These are phyloP conservation scores for Gibbula magus DNA, from an alignment of 2,888 invertebrate genomes.

Conservation along the genomic window DNA sequence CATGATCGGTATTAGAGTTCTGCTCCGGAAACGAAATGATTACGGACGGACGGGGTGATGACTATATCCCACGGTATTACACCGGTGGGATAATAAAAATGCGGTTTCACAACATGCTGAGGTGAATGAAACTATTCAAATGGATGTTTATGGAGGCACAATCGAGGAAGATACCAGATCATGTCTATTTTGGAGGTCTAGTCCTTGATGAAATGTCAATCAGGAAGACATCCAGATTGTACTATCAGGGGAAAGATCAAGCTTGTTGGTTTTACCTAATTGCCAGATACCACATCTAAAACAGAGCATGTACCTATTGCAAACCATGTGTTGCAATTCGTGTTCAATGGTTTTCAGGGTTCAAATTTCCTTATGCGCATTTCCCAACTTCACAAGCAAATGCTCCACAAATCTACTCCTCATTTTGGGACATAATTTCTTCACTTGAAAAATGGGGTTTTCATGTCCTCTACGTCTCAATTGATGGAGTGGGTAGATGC, in stretches of 20 bases:
- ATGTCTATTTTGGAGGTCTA: slow-evolving; percentile 41
- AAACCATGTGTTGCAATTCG: slow-evolving; percentile 41
- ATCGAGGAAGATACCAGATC: slow-evolving; percentile 29
- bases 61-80: no score
- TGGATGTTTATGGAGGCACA: slow-evolving; percentile 44
- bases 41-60: no score
- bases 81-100: no score
- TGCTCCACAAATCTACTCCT: slow-evolving; percentile 25
- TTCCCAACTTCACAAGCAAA: slow-evolving; percentile 22
- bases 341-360: slow-evolving; percentile 32
- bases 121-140: slow-evolving; percentile 36
- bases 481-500: slow-evolving; percentile 32
- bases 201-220: slow-evolving; percentile 48
- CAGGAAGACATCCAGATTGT: slow-evolving; percentile 40
- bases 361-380: slow-evolving; percentile 30
- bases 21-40: no score
- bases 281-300: slow-evolving; percentile 12
- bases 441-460: slow-evolving; percentile 20
- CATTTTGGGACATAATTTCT: slow-evolving; percentile 32
- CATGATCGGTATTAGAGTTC: no score
- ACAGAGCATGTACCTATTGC: slow-evolving; percentile 24
- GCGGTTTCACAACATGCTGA: slow-evolving; percentile 36
- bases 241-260: slow-evolving; percentile 31
- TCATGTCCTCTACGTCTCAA: slow-evolving; percentile 12
- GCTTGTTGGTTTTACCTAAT: slow-evolving; percentile 39